Conservation (phyloP, 2,888 invertebrate species). For the Tetanocera ferruginea region DNA sequence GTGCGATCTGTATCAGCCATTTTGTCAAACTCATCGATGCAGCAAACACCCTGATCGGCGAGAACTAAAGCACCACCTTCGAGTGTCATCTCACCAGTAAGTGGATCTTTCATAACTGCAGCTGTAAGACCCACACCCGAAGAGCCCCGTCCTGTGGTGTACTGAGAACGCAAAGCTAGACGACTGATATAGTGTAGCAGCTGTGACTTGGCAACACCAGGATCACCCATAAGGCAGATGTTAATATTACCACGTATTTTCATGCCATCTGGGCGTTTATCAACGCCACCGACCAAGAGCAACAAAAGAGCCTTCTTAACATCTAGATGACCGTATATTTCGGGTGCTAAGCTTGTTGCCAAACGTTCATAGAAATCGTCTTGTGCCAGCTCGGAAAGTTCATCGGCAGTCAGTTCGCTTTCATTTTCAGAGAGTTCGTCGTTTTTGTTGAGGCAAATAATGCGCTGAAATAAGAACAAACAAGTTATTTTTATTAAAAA, state of each 20-base stretch:
- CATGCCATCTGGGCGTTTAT: constrained; percentile 92
- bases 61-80: constrained; percentile 97
- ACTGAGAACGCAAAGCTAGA: constrained; percentile 92
- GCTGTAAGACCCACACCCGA: constrained; percentile 99
- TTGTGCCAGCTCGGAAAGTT: constrained; percentile 83
- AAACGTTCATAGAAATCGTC: constrained; percentile 94
- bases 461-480: constrained; percentile 55
- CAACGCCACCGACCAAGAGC: constrained; percentile 92
- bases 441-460: constrained; percentile 83
- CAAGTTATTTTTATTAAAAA: neutral
- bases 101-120: constrained; percentile 96
- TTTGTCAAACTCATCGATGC: constrained; percentile 99
- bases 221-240: constrained; percentile 99
- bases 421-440: constrained; percentile 82
- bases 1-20: constrained; percentile 97
- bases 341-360: constrained; percentile 95
- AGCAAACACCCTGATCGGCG: constrained; percentile 97
- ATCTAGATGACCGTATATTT: constrained; percentile 98
- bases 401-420: constrained; percentile 84
- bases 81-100: constrained; percentile 97
- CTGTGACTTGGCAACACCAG: constrained; percentile 99
- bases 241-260: constrained; percentile 98
- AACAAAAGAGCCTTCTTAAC: constrained; percentile 96
- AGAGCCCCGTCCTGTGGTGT: constrained; percentile 96
- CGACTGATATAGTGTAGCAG: constrained; percentile 94